Base-by-base conservation (phyloP, 2,797 vertebrate genomes). In the Octomys mimax region DNA sequence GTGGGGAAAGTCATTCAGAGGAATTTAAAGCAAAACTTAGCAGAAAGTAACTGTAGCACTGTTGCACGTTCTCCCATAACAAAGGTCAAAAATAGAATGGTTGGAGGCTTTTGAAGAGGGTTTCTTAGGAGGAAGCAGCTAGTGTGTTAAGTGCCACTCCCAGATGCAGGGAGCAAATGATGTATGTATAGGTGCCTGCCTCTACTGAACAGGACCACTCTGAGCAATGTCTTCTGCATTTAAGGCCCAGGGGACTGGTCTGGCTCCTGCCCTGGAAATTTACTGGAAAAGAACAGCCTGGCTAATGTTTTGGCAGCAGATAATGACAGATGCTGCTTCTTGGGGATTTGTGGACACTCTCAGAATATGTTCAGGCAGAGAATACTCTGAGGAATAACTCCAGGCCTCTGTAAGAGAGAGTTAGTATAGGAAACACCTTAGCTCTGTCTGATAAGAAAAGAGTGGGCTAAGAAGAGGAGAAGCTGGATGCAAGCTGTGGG, bases 281-380 rank as follows among this genome's bases (percentile, higher is more conserved):
- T 83, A 87, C 7, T 18, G n/a, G 39, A 87, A 93, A 90, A 89
- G 12, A 95, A 26, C 33, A 92, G 33, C 22, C 68, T 93, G 78
- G 84, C 77, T 92, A 42, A 75, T 52, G 49, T 46, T 82, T 85
- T 84, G 79, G 84, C 89, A 68, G 36, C 42, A 78, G 70, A 89
- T 66, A 80, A 85, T 73, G 79, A 66, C 7, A 71, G n/a, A 46
- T 71, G 77, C 78, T 75, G 73, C 52, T 73, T n/a, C 61, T 89
- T 86, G 10, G 2, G 12, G 42, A 85, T 33, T 73, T 33, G 90
- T 59, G n/a, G 42, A 22, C 13, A 57, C 28, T 84, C 54, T 73
- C 54, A 59, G 81, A 86, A 75, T 80, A 28, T 57, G 52, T 88
- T 95, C 28, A 89, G 86, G 73, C 5, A 33, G 92, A 89, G 80